phyloP scores from a whole-genome alignment of 2,113 vertebrate genomes.

The Mustela nigripes region DNA sequence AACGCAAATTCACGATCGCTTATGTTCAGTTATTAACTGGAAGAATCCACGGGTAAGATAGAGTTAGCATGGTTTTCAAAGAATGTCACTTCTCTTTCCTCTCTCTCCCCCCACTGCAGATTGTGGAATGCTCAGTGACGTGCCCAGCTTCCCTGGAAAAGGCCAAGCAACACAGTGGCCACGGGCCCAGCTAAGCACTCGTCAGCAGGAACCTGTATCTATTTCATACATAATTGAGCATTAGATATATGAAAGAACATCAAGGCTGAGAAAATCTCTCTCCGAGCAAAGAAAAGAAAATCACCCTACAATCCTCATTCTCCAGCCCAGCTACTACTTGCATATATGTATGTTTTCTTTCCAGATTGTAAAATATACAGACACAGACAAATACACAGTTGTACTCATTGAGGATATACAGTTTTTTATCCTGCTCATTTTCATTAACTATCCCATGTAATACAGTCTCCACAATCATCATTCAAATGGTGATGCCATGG shows the following conservation, averaged over 20 bases:
- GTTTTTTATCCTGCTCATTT: neutral
- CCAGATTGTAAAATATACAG: neutral
- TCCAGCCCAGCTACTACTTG: neutral
- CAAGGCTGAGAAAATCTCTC: neutral
- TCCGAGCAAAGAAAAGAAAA: constrained; percentile 39
- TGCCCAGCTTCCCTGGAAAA: neutral
- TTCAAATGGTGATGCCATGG: neutral
- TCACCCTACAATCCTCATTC: neutral
- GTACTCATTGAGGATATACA: neutral
- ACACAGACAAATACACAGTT: neutral
- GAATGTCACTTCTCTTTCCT: neutral
- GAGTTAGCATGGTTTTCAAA: constrained; percentile 2
- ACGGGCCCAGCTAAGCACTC: neutral
- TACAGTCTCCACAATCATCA: neutral
- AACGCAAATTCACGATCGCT: constrained; percentile 55
- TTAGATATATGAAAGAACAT: neutral
- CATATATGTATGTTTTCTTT: neutral
- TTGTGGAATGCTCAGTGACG: neutral
- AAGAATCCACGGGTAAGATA: constrained; percentile 34
- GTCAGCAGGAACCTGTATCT: neutral
- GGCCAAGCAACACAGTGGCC: neutral
- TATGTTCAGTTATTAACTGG: constrained; percentile 66
- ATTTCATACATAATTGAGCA: neutral
- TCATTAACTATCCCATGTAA: neutral
- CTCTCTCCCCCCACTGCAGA: neutral